A percentile compares a stretch with the other conserved stretches of the same genome.
These are phyloP conservation scores for Phrynocephalus vlangalii DNA, from an alignment of 2,797 vertebrate species.

Conservation along the genomic window DNA sequence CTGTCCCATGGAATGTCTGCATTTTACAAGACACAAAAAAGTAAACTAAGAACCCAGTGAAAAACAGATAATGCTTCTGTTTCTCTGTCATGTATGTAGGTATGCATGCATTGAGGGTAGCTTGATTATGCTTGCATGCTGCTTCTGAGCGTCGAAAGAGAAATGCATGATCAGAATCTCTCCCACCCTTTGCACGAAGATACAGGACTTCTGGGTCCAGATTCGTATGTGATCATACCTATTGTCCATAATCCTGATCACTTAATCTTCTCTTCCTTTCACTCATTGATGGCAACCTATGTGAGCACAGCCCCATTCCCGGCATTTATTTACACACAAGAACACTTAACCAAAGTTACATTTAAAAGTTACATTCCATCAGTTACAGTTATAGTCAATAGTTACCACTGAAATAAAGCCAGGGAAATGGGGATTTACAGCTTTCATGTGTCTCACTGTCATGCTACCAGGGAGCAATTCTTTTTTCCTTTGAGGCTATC, in stretches of 20 bases:
- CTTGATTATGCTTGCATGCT: background rate
- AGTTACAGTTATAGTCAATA: no score
- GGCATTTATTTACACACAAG: no score
- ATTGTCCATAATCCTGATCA: background rate
- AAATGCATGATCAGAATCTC: background rate
- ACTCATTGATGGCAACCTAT: background rate
- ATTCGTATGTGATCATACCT: background rate
- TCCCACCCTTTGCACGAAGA: background rate
- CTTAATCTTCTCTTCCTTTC: background rate
- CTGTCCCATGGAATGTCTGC: constrained; percentile 27
- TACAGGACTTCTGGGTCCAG: no score
- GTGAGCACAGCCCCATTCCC: background rate
- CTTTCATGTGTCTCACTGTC: no score
- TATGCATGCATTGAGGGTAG: background rate
- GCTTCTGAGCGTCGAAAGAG: background rate
- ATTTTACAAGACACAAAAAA: background rate
- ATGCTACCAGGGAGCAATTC: no score
- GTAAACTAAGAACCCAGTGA: background rate
- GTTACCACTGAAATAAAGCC: no score
- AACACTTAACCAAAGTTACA: no score
- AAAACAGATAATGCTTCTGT: background rate
- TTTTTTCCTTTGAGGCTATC: no score
- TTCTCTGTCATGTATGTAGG: background rate
- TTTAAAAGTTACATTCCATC: no score
- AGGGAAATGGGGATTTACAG: no score